Conservation (phyloP, 2,113 vertebrate species). For the Cottus gobio region DNA sequence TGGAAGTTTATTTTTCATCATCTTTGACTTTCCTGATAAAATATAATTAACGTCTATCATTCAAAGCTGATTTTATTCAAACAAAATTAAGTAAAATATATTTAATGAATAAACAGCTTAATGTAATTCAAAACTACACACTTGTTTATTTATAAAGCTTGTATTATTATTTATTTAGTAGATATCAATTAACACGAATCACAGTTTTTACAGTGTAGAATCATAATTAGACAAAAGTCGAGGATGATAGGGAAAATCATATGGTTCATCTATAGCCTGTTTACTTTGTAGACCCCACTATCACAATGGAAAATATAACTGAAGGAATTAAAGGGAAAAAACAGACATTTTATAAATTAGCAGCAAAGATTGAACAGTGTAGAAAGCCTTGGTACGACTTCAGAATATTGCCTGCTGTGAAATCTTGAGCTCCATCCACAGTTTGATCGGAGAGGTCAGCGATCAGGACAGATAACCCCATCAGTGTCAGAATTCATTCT, state of each 20-base stretch:
- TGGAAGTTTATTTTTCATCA: too few species aligned
- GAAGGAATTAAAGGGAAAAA: not conserved
- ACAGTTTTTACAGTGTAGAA: too few species aligned
- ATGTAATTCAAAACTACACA: too few species aligned
- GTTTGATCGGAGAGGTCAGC: not conserved
- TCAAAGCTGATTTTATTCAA: too few species aligned
- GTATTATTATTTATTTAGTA: too few species aligned
- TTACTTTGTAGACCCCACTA: not conserved
- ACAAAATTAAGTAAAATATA: too few species aligned
- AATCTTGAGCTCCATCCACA: not conserved
- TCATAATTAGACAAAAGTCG: not conserved
- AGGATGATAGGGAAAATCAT: not conserved
- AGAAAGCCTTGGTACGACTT: not conserved
- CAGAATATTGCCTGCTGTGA: not conserved
- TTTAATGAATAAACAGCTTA: too few species aligned
- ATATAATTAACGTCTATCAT: too few species aligned
- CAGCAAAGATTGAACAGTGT: not conserved
- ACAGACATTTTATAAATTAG: not conserved
- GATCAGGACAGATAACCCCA: conserved; percentile 13
- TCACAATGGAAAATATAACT: not conserved
- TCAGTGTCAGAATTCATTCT: not conserved
- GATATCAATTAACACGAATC: too few species aligned
- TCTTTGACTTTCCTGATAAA: too few species aligned
- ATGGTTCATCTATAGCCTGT: not conserved
- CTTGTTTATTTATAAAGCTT: too few species aligned